Conservation (phyloP, 2,888 invertebrate species). For the Germaria angustata region DNA sequence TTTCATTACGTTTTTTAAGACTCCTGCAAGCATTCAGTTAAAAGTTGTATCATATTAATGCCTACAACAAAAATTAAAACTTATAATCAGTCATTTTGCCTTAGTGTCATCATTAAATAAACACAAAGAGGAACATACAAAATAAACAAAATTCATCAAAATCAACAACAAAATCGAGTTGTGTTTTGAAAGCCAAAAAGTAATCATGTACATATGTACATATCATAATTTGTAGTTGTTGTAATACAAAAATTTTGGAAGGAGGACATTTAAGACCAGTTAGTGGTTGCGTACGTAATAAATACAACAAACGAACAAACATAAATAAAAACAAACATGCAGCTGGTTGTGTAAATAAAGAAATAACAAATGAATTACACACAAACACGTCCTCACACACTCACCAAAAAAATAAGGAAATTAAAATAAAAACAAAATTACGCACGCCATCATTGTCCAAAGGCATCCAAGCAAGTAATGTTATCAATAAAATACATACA, state of each 20-base stretch:
- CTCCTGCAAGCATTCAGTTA: background rate
- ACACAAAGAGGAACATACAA: constrained; percentile 47
- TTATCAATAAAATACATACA: constrained; percentile 36
- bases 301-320: constrained; percentile 19
- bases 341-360: constrained; percentile 55
- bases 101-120: constrained; percentile 57
- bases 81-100: constrained; percentile 57
- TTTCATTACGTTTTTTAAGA: constrained; percentile 15
- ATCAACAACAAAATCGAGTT: constrained; percentile 63
- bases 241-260: constrained; percentile 3
- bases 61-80: constrained; percentile 28
- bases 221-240: constrained; percentile 13
- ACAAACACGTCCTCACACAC: constrained; percentile 3
- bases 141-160: constrained; percentile 69
- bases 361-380: constrained; percentile 29
- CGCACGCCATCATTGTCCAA: constrained; percentile 63
- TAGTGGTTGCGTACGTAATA: constrained; percentile 17
- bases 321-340: constrained; percentile 17
- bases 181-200: constrained; percentile 10
- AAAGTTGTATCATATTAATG: constrained; percentile 6
- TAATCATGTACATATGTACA: background rate
- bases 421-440: constrained; percentile 35
- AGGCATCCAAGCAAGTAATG: constrained; percentile 51
- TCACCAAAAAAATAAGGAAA: background rate
- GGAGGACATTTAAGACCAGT: constrained; percentile 47